Evolutionary conservation across 2,888 invertebrate genomes (phyloP).

Genomic region (Oscheius sp.): DNA sequence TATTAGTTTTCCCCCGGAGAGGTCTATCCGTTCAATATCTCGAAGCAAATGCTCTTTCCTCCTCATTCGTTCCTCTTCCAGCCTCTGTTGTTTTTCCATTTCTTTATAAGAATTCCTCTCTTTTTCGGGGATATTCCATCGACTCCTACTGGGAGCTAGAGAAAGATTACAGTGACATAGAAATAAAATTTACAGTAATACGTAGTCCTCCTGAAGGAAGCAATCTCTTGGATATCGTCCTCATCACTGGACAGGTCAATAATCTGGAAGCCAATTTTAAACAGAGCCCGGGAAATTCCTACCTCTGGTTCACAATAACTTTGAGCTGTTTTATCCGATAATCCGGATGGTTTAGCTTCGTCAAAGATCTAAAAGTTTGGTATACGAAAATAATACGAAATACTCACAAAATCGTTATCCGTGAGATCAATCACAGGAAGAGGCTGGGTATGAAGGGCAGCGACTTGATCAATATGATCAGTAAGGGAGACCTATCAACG

Average conservation of each 20-base stretch:
- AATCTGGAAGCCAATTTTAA: slow-evolving; percentile 16
- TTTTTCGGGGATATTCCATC: slow-evolving; percentile 42
- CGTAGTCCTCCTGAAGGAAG: not conserved
- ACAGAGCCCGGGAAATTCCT: not conserved
- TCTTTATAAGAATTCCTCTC: slow-evolving; percentile 25
- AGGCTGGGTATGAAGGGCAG: slow-evolving; percentile 37
- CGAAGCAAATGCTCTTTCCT: slow-evolving; percentile 34
- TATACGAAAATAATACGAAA: not conserved
- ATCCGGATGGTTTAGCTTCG: not conserved
- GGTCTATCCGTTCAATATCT: slow-evolving; percentile 58
- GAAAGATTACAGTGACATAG: not conserved
- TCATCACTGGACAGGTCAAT: slow-evolving; percentile 41
- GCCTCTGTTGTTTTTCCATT: slow-evolving; percentile 47
- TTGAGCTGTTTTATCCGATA: not conserved
- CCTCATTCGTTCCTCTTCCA: slow-evolving; percentile 43
- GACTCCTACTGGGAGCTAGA: slow-evolving; percentile 2
- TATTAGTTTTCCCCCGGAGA: slow-evolving; percentile 53
- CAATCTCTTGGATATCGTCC: slow-evolving; percentile 40
- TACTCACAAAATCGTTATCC: slow-evolving; percentile 31
- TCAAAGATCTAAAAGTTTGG: slow-evolving; percentile 1
- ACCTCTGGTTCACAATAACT: not conserved
- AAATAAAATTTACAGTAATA: not conserved
- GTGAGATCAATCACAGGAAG: slow-evolving; percentile 45
- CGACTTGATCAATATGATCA: slow-evolving; percentile 52
- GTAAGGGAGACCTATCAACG: slow-evolving; percentile 20